Conservation (phyloP, 2,797 vertebrate genomes). For the Sebastes goodei region DNA sequence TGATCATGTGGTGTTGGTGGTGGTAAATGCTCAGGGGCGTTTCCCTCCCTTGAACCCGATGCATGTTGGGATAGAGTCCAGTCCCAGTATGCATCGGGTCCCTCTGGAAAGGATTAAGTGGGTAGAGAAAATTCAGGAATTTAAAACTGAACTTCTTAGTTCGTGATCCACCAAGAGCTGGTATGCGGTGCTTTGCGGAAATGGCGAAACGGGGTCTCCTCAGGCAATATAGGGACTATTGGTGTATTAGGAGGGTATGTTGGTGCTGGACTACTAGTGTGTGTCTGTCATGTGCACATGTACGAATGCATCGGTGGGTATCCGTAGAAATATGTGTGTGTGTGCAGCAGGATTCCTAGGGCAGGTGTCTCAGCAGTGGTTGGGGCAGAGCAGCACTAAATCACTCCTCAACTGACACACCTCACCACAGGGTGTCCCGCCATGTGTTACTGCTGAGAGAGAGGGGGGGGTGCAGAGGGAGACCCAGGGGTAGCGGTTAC, state of each 20-base stretch:
- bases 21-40: constrained; percentile 1
- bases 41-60: constrained; percentile 11
- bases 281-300: constrained; percentile 30
- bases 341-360: constrained; percentile 72
- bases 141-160: constrained; percentile 28
- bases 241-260: constrained; percentile 1
- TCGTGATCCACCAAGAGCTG: constrained; percentile 22
- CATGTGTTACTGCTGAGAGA: constrained; percentile 81
- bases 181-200: constrained; percentile 16
- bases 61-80: constrained; percentile 12
- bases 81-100: not conserved
- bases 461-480: constrained; percentile 8
- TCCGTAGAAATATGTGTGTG: constrained; percentile 15
- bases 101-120: constrained; percentile 31
- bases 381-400: constrained; percentile 75
- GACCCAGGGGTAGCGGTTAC: constrained; percentile 51
- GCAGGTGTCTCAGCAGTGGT: constrained; percentile 83
- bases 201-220: constrained; percentile 26
- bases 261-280: constrained; percentile 19
- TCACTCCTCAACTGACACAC: constrained; percentile 82
- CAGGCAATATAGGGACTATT: constrained; percentile 5
- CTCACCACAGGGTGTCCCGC: constrained; percentile 80
- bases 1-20: not conserved
- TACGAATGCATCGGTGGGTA: constrained; percentile 24
- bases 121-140: constrained; percentile 30